A percentile compares a stretch with the other conserved stretches of the same genome.
Evolutionary conservation across 2,888 invertebrate species (phyloP).

Genomic region (Cylindroiulus punctatus): DNA sequence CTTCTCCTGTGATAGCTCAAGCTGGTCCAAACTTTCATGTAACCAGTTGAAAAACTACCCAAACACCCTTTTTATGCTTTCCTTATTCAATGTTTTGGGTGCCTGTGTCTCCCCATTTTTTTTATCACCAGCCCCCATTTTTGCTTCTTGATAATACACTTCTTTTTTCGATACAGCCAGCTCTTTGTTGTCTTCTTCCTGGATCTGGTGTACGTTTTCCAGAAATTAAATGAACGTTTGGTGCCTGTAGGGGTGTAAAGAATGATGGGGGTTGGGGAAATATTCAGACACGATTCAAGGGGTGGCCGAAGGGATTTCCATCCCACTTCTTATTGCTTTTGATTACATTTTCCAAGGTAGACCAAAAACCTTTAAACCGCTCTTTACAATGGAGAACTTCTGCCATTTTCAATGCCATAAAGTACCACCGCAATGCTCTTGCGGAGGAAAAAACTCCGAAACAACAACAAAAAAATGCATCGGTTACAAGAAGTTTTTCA

Average conservation of each 20-base stretch:
- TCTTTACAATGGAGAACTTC: conserved; percentile 31
- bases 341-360: conserved; percentile 27
- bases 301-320: conserved; percentile 45
- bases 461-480: conserved; percentile 35
- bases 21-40: background rate
- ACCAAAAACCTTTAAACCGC: conserved; percentile 39
- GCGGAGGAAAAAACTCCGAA: background rate
- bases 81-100: background rate
- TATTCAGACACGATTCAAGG: conserved; percentile 45
- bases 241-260: conserved; percentile 30
- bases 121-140: conserved; percentile 7
- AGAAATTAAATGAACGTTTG: conserved; percentile 45
- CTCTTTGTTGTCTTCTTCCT: conserved; percentile 30
- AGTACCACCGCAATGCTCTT: background rate
- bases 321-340: conserved; percentile 39
- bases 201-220: conserved; percentile 25
- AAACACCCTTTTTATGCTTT: background rate
- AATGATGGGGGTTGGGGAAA: conserved; percentile 40
- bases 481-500: background rate
- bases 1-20: background rate
- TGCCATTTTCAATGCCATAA: conserved; percentile 34
- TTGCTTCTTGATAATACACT: background rate
- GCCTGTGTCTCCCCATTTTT: background rate
- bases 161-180: conserved; percentile 29
- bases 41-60: background rate